Conservation (phyloP, 1,140 invertebrate genomes). For the Rhyzopertha dominica region DNA sequence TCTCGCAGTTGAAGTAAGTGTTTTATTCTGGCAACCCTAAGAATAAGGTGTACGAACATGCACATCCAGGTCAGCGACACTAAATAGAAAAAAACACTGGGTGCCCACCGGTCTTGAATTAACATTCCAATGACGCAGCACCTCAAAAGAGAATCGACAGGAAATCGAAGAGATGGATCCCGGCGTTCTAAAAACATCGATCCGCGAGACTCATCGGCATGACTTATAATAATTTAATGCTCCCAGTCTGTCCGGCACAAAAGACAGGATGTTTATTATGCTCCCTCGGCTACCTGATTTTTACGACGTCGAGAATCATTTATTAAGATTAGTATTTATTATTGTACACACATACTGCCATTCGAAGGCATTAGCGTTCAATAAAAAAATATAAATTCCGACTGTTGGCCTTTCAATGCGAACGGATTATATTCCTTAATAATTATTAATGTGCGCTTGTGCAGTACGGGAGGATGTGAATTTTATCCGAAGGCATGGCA, state of each 20-base stretch:
- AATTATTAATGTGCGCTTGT: no score
- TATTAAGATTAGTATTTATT: slow-evolving; percentile 35
- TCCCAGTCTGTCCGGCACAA: slow-evolving; percentile 18
- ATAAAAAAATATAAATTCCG: slow-evolving; percentile 22
- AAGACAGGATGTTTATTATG: slow-evolving; percentile 35
- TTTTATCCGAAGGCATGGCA: no score
- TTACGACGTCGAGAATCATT: slow-evolving; percentile 30
- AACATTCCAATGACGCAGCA: no score
- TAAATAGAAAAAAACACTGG: no score
- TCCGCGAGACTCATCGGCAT: slow-evolving; percentile 23
- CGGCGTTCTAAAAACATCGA: slow-evolving; percentile 17
- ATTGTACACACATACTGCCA: slow-evolving; percentile 24
- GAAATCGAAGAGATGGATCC: no score
- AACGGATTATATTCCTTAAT: slow-evolving; percentile 16
- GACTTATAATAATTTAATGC: slow-evolving; percentile 26
- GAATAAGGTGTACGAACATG: no score
- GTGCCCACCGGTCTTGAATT: no score
- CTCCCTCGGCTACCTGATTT: slow-evolving; percentile 31
- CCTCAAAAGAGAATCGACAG: no score
- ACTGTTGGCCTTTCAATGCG: slow-evolving; percentile 14
- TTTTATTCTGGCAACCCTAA: no score
- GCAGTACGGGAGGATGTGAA: no score
- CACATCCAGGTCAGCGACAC: no score
- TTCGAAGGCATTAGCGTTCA: slow-evolving; percentile 22
- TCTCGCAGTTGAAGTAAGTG: no score